phyloP scores from a whole-genome alignment of 1,140 invertebrate genomes.

The Caerostris darwini region DNA sequence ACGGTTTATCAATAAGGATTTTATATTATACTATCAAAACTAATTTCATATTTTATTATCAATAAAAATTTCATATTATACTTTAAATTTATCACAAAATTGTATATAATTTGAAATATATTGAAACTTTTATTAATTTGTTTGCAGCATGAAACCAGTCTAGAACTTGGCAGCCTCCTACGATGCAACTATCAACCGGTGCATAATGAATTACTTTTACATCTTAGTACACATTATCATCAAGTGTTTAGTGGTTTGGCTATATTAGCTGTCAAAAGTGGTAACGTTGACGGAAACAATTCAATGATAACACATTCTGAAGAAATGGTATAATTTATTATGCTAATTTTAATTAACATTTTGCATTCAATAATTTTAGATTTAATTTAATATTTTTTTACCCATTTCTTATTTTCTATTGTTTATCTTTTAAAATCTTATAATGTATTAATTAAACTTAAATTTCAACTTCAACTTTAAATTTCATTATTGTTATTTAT shows the following conservation, averaged over 20 bases:
- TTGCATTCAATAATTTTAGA: no score
- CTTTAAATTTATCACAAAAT: not conserved
- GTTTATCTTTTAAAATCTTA: no score
- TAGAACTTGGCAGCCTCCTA: conserved; percentile 81
- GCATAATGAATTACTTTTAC: conserved; percentile 82
- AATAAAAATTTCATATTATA: no score
- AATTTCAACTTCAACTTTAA: no score
- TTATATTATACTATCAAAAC: no score
- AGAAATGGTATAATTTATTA: conserved; percentile 80
- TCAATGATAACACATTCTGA: conserved; percentile 79
- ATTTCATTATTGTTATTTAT: no score
- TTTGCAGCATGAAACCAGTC: conserved; percentile 80
- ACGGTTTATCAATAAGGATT: not conserved
- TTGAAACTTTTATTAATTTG: conserved; percentile 52
- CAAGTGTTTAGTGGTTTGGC: conserved; percentile 82
- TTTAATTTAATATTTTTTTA: no score
- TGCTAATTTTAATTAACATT: no score
- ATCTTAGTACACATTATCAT: conserved; percentile 81
- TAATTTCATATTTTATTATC: no score
- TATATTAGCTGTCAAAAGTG: conserved; percentile 81
- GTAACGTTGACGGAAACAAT: conserved; percentile 79
- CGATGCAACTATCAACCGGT: conserved; percentile 81
- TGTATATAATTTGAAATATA: not conserved
- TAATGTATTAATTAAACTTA: no score
- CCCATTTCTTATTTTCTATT: no score